Evolutionary conservation across 2,797 vertebrate genomes (phyloP), one percentile per base, ranked within the genome.

Genomic region (Adrianichthys oophorus): DNA sequence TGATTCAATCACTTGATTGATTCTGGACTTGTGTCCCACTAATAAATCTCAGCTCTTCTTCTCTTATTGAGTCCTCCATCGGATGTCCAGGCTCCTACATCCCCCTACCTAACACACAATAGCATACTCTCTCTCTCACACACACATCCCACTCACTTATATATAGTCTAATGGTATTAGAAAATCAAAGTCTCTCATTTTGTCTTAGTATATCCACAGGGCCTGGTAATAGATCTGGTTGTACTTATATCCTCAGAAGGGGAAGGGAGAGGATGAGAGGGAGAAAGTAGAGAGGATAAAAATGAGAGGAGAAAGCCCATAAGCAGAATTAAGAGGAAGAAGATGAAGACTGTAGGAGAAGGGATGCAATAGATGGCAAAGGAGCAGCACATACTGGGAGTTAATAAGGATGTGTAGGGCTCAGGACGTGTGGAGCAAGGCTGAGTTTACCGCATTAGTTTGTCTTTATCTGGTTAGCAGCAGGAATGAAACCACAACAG

Each of bases 101-200:
- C 57, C 69, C 60, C 62, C 71, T 65, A 52, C 62, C 29, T 1
- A 32, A 51, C 53, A 41, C 58, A 45, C 43, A 15, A 23, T 19
- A 41, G 29, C 13, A 24, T 54, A 43, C 40, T 45, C 44, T 48
- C 57, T 12, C 70, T 59, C 60, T 45, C 40, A 47, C 47, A 50
- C 56, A 50, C 58, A 68, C 32, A 37, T 12, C 44, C 60, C 37
- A 48, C 45, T 61, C 47, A 72, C 54, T 77, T 48, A 84, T 56
- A 75, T 72, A 80, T 72, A 79, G 70, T 77, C 84, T 96, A 95
- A 97, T 95, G 94, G 83, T 90, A 96, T 97, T 95, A 95, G 92
- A 95, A 95, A 95, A 95, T 95, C 92, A 96, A 95, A 97, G 93
- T 90, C 93, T 93, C 95, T 95, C 89, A 92, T 94, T 90, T 87